These are phyloP conservation scores for Phoeniculus purpureus DNA, from an alignment of 2,797 vertebrate genomes.

Conservation along the genomic window DNA sequence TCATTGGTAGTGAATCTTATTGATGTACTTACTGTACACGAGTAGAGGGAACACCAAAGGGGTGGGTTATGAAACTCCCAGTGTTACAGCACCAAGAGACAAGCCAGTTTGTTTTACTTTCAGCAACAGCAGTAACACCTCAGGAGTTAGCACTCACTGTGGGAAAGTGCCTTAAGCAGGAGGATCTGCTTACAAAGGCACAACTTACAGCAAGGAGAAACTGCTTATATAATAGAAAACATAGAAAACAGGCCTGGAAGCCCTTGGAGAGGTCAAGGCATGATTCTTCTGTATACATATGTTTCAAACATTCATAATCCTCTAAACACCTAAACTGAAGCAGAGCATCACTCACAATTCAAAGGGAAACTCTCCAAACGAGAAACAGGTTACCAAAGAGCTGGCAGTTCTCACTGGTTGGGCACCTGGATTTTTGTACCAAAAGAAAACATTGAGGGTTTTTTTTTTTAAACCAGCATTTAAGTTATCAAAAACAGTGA, in stretches of 20 bases:
- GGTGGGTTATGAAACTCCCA: background rate
- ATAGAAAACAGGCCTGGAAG: background rate
- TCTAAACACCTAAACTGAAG: background rate
- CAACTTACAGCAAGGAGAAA: rapidly evolving
- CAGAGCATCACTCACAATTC: background rate
- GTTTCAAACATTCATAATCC: background rate
- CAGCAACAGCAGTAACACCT: background rate
- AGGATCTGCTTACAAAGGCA: background rate
- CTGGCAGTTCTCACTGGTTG: rapidly evolving
- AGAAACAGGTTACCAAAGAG: background rate
- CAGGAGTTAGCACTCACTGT: background rate
- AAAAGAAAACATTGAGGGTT: background rate
- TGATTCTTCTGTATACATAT: background rate
- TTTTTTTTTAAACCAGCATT: background rate
- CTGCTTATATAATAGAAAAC: background rate
- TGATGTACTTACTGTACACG: background rate
- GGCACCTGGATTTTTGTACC: background rate
- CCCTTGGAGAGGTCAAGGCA: background rate
- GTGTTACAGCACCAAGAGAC: background rate
- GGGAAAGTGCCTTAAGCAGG: background rate
- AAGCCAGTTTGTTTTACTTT: background rate
- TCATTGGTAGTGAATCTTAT: background rate
- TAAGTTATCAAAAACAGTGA: background rate
- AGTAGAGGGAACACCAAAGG: background rate
- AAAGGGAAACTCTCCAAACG: background rate